Evolutionary conservation across 2,797 vertebrate genomes (phyloP).

Genomic region (Monodelphis domestica): DNA sequence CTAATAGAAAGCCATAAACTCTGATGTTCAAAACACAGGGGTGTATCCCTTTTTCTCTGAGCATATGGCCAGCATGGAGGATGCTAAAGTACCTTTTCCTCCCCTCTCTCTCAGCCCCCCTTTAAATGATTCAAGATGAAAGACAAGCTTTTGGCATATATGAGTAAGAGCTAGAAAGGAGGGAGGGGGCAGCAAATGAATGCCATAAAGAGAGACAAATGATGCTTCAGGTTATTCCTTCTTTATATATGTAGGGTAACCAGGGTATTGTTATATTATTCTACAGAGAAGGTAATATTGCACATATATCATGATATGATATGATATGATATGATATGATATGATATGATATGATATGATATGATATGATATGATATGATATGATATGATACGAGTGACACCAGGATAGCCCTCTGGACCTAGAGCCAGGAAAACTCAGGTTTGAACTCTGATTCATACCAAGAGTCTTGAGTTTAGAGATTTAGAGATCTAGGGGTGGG

Average conservation of each 20-base stretch:
- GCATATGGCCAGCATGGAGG: not conserved
- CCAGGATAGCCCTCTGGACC: too few species aligned
- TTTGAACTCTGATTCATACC: not conserved
- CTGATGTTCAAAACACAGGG: not conserved
- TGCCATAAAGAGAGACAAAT: not conserved
- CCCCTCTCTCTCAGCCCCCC: not conserved
- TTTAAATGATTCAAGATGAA: not conserved
- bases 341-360: too few species aligned
- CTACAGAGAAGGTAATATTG: not conserved
- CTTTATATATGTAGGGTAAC: not conserved
- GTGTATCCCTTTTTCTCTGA: not conserved
- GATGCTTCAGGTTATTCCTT: not conserved
- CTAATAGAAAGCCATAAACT: slow-evolving; percentile 1
- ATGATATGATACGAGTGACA: too few species aligned
- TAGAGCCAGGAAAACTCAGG: not conserved
- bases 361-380: too few species aligned
- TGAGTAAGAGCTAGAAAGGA: not conserved
- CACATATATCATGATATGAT: not conserved
- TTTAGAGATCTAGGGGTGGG: not conserved
- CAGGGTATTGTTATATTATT: not conserved
- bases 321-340: too few species aligned
- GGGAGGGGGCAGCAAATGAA: not conserved
- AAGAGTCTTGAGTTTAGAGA: not conserved
- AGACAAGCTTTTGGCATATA: not conserved
- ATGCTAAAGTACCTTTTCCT: not conserved